Percentiles rank a stretch among this genome's conserved stretches.
Conservation (phyloP, 64 coral and sea anemone genomes). For the Pocillopora damicornis region DNA sequence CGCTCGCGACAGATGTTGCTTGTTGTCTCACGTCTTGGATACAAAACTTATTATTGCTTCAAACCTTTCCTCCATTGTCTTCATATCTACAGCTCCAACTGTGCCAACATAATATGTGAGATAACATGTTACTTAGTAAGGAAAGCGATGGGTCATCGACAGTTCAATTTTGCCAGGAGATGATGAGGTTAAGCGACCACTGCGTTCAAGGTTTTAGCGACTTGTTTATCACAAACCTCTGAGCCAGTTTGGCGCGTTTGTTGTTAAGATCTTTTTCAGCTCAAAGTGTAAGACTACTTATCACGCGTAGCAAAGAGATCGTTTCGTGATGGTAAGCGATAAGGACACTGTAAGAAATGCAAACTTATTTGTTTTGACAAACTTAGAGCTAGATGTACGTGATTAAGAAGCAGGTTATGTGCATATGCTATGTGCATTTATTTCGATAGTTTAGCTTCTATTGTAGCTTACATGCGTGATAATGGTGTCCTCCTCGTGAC, state of each 20-base stretch:
- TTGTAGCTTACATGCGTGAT: too few relatives aligned
- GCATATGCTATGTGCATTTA: too few relatives aligned
- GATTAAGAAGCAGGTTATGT: background rate
- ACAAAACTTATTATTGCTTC: background rate
- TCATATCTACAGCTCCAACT: background rate
- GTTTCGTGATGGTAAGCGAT: background rate
- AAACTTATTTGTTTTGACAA: too few relatives aligned
- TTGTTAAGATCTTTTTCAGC: background rate
- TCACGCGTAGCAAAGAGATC: background rate
- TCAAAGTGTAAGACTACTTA: background rate
- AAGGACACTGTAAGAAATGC: too few relatives aligned
- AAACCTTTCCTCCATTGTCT: background rate
- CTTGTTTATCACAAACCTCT: too few relatives aligned
- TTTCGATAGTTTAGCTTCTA: too few relatives aligned
- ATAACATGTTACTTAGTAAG: background rate
- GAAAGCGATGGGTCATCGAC: background rate
- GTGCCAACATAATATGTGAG: background rate
- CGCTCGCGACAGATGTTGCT: background rate
- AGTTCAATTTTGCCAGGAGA: too few relatives aligned
- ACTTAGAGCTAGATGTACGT: too few relatives aligned
- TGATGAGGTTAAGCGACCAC: too few relatives aligned
- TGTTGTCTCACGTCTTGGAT: background rate
- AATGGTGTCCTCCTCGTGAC: too few relatives aligned
- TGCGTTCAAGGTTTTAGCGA: too few relatives aligned
- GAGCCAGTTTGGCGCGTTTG: background rate